phyloP scores from a whole-genome alignment of 2,113 vertebrate species.

The Rhinogobius similis region DNA sequence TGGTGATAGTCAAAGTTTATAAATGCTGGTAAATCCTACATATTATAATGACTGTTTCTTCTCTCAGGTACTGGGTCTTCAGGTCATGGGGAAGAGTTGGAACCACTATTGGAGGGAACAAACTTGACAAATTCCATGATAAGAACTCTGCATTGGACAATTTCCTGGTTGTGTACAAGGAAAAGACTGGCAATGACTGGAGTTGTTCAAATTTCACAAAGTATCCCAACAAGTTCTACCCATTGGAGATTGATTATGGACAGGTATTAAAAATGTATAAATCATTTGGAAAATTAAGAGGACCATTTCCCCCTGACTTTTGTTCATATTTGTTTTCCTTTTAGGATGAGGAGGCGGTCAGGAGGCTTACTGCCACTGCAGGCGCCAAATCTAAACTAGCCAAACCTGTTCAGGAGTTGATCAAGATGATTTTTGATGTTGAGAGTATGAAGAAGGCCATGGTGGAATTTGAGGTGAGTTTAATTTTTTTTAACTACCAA shows the following conservation, averaged over 20 bases:
- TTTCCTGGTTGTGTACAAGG: conserved; percentile 91
- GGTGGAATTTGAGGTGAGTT: conserved; percentile 95
- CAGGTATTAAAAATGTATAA: conserved; percentile 80
- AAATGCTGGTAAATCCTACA: too few species aligned
- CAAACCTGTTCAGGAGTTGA: conserved; percentile 91
- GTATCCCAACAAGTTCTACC: conserved; percentile 97
- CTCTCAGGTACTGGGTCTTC: conserved; percentile 94
- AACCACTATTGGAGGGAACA: conserved; percentile 94
- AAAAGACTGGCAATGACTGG: conserved; percentile 96
- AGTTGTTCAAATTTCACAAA: conserved; percentile 91
- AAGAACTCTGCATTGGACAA: conserved; percentile 92
- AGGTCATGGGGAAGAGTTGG: conserved; percentile 97
- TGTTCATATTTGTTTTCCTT: background rate
- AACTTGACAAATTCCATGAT: conserved; percentile 91
- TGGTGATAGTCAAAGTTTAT: too few species aligned
- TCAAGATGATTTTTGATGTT: conserved; percentile 95
- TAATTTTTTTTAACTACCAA: background rate
- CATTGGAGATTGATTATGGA: conserved; percentile 96
- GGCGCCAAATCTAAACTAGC: conserved; percentile 90
- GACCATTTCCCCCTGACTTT: too few species aligned
- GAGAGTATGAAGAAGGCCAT: conserved; percentile 99
- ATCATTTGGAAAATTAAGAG: background rate
- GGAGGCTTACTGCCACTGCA: conserved; percentile 84
- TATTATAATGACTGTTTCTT: background rate
- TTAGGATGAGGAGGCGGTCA: conserved; percentile 96